Evolutionary conservation across 2,113 vertebrate species (phyloP).

Genomic region (Strigops habroptila): DNA sequence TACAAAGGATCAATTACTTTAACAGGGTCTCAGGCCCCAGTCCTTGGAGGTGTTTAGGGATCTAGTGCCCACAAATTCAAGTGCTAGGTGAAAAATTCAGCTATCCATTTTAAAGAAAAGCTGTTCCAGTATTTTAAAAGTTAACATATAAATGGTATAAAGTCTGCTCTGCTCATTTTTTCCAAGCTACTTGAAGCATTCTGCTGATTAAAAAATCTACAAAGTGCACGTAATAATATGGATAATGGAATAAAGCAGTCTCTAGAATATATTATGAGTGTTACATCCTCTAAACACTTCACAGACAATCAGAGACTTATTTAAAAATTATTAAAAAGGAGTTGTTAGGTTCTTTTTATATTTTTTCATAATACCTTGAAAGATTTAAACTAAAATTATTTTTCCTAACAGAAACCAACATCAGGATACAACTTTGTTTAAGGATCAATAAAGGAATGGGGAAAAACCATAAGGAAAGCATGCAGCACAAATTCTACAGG

Average conservation of each 20-base stretch:
- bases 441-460: neutral
- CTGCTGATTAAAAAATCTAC: neutral
- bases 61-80: neutral
- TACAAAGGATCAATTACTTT: neutral
- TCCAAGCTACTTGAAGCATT: neutral
- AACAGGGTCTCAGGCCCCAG: neutral
- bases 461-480: neutral
- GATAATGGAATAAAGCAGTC: neutral
- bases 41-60: neutral
- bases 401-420: neutral
- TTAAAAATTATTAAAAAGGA: neutral
- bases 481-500: neutral
- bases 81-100: neutral
- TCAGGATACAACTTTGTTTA: neutral
- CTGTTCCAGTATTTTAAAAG: neutral
- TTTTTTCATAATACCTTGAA: neutral
- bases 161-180: neutral
- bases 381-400: neutral
- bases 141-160: neutral
- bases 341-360: neutral
- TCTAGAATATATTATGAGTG: neutral
- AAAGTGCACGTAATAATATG: neutral
- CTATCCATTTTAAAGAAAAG: neutral
- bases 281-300: neutral
- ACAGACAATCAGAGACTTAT: neutral